Evolutionary conservation across 1,140 invertebrate species (phyloP).

Genomic region (Drosophila dunni): DNA sequence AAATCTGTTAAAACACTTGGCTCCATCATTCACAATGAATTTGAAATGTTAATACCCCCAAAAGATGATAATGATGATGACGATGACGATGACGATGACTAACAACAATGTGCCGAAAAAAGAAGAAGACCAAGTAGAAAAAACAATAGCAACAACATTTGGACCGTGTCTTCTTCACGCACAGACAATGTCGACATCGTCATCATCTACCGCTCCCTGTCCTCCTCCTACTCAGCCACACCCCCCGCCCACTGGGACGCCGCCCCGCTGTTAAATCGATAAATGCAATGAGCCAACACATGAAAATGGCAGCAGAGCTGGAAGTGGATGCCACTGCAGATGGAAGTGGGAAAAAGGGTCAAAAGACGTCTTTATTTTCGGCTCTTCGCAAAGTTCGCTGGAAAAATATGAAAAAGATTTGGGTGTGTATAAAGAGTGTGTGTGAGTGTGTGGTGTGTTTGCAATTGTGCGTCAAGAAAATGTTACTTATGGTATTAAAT

Average conservation of each 20-base stretch:
- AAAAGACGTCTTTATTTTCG: slow-evolving; percentile 47
- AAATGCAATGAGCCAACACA: slow-evolving; percentile 68
- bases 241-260: not conserved
- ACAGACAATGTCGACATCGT: slow-evolving; percentile 51
- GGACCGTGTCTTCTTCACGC: slow-evolving; percentile 38
- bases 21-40: slow-evolving; percentile 39
- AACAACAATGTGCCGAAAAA: slow-evolving; percentile 58
- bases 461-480: slow-evolving; percentile 68
- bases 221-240: not conserved
- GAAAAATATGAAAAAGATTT: slow-evolving; percentile 39
- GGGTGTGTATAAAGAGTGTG: not conserved
- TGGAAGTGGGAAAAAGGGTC: not conserved
- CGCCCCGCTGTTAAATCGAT: slow-evolving; percentile 65
- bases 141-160: slow-evolving; percentile 38
- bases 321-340: not conserved
- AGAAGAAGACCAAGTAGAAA: slow-evolving; percentile 25
- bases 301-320: not conserved
- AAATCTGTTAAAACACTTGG: slow-evolving; percentile 35
- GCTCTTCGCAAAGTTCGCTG: slow-evolving; percentile 15
- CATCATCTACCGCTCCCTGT: slow-evolving; percentile 27
- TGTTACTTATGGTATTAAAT: slow-evolving; percentile 68
- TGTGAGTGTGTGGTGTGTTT: slow-evolving; percentile 24
- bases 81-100: slow-evolving; percentile 42
- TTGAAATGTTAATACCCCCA: slow-evolving; percentile 49
- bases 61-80: slow-evolving; percentile 18